Conservation (phyloP, 2,113 vertebrate genomes). For the Paramormyrops kingsleyae region DNA sequence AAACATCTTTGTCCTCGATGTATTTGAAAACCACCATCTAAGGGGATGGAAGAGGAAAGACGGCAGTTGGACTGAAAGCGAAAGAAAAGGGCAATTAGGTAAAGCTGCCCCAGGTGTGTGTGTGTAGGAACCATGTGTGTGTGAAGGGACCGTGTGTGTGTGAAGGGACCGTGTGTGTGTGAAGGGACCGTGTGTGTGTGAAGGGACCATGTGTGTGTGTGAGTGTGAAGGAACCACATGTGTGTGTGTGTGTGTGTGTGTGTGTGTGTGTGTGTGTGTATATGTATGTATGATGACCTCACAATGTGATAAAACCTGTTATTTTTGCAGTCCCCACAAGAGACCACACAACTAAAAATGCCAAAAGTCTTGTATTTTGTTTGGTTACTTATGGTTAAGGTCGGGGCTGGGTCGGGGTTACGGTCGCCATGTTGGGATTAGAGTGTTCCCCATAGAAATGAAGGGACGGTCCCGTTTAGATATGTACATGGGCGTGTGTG, state of each 20-base stretch:
- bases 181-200: neutral
- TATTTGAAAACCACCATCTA: constrained; percentile 96
- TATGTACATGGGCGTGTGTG: neutral
- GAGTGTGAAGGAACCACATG: too few relatives aligned
- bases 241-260: neutral
- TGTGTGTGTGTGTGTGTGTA: too few relatives aligned
- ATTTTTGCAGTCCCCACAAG: neutral
- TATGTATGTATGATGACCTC: neutral
- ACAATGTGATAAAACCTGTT: neutral
- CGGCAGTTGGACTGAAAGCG: neutral
- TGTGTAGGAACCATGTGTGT: neutral
- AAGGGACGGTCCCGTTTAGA: neutral
- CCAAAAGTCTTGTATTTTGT: neutral
- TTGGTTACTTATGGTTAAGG: neutral
- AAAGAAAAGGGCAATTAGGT: neutral
- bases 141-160: too few relatives aligned
- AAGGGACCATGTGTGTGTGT: neutral
- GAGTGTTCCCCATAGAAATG: neutral
- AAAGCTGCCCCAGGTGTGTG: neutral
- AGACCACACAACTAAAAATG: neutral
- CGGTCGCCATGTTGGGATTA: neutral
- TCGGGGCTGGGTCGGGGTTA: neutral
- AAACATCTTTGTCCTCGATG: constrained; percentile 99
- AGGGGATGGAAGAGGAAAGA: neutral
- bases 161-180: neutral